A percentile compares a stretch with the other conserved stretches of the same genome.
Conservation (phyloP, 2,797 vertebrate genomes). For the Esox masquinongy region DNA sequence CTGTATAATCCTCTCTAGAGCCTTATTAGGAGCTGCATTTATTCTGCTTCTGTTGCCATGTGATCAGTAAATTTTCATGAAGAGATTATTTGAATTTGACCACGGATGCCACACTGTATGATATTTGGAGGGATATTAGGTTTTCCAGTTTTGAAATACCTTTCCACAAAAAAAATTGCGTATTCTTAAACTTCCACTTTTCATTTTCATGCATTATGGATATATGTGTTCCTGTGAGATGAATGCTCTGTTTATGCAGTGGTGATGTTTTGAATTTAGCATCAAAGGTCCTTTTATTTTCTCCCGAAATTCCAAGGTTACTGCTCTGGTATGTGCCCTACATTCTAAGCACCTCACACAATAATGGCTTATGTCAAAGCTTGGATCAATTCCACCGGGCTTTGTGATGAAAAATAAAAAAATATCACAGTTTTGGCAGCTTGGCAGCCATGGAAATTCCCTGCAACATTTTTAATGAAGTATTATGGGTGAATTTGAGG, state of each 20-base stretch:
- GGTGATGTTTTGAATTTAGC: slow-evolving; percentile 49
- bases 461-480: slow-evolving; percentile 3
- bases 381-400: slow-evolving; percentile 37
- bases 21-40: not conserved
- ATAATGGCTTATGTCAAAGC: slow-evolving; percentile 56
- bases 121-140: slow-evolving; percentile 20
- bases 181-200: slow-evolving; percentile 26
- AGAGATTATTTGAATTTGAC: slow-evolving; percentile 12
- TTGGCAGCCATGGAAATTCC: not conserved
- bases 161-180: slow-evolving; percentile 15
- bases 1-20: not conserved
- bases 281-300: slow-evolving; percentile 64
- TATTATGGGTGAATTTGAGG: slow-evolving; percentile 17
- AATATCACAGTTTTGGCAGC: slow-evolving; percentile 20
- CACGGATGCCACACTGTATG: slow-evolving; percentile 21
- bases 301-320: slow-evolving; percentile 57
- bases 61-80: slow-evolving; percentile 18
- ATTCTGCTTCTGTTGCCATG: slow-evolving; percentile 18
- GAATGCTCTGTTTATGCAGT: slow-evolving; percentile 43
- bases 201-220: slow-evolving; percentile 44
- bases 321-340: slow-evolving; percentile 61
- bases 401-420: slow-evolving; percentile 16
- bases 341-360: slow-evolving; percentile 62
- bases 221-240: slow-evolving; percentile 32
- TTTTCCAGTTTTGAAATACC: slow-evolving; percentile 35